Evolutionary conservation across 2,888 invertebrate species (phyloP), one percentile per base, ranked within the genome.

Genomic region (Rhamnusium bicolor): DNA sequence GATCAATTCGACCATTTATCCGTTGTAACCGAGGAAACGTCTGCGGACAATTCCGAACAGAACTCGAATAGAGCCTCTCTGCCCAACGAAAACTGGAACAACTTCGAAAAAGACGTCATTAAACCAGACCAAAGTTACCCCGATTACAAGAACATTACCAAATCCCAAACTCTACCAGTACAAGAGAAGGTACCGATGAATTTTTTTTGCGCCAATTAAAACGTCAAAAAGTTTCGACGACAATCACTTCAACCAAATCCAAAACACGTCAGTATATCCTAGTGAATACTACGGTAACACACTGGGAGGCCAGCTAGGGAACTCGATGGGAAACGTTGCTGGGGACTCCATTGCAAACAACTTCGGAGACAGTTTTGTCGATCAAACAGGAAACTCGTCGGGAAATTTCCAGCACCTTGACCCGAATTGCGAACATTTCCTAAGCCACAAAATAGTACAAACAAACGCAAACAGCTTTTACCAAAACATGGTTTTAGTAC

Each of bases 11-110:
- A 94, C 87, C 93, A 94, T 85, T 90, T 95, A 60, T 93, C 93
- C 72, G 92, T 94, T 21, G 94, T 95, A 54, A 93, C 93, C 5
- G 95, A 95, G 84, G 95, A 94, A 83, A 92, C 90, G 18, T 87
- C 87, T 3, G 84, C 85, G 27, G 88, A 88, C 76, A 88, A 88
- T 72, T 88, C 88, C 8, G 87, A 87, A 51, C 84, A 83, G 72
- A 86, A 83, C 72, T 86, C 86, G 7, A 80, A 81, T 67, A 72
- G 80, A 7, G 75, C 71, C 0, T 83, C 84, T 1, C 56, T 81
- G 12, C 80, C 80, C 49, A 81, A 83, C 69, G 85, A 85, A 14
- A 76, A 79, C 53, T 83, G 83, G 84, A 81, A 76, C 69, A 74
- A 75, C 74, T 69, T 72, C 71, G 83, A 85, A 69, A 82, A 80